A percentile compares a stretch with the other conserved stretches of the same genome.
Evolutionary conservation across 2,797 vertebrate genomes (phyloP).

Genomic region (Paramormyrops hopkinsi): DNA sequence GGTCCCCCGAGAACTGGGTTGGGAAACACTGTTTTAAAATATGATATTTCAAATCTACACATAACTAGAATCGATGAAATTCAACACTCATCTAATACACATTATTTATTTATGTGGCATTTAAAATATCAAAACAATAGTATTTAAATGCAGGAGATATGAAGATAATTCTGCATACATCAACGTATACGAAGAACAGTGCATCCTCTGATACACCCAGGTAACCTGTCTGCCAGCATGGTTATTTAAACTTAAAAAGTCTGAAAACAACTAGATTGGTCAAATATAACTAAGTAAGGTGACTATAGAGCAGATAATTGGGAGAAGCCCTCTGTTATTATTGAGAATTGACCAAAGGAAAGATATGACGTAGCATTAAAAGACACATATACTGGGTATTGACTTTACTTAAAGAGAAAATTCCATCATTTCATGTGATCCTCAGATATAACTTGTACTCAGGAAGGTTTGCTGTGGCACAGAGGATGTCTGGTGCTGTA

Average conservation of each 20-base stretch:
- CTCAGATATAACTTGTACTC: neutral
- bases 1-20: too few species aligned
- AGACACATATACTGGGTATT: neutral
- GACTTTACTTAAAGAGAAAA: neutral
- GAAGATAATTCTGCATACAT: neutral
- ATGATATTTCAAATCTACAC: neutral
- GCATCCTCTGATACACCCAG: neutral
- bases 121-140: neutral
- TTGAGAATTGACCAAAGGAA: neutral
- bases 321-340: neutral
- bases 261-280: neutral
- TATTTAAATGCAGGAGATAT: neutral
- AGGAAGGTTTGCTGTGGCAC: neutral
- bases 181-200: neutral
- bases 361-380: neutral
- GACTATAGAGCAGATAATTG: neutral
- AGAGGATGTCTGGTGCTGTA: neutral
- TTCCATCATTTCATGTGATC: neutral
- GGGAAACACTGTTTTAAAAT: neutral
- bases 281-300: neutral
- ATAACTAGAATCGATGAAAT: neutral
- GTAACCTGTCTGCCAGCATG: neutral
- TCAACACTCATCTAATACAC: neutral
- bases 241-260: neutral
- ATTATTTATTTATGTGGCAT: neutral